Conservation (phyloP, 2,888 invertebrate species). For the Phlogophora meticulosa region DNA sequence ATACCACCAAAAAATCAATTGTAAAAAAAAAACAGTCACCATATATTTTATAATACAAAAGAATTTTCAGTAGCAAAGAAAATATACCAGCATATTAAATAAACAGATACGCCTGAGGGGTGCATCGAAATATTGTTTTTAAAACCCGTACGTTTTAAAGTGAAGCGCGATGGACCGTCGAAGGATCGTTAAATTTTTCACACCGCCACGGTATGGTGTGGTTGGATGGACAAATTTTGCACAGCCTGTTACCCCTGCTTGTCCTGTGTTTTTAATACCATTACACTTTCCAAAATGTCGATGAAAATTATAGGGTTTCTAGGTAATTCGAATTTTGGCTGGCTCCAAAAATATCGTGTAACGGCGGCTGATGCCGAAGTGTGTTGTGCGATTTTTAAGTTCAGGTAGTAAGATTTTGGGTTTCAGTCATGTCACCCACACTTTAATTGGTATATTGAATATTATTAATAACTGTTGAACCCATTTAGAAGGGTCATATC, state of each 20-base stretch:
- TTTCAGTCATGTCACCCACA: neutral
- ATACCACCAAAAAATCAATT: constrained; percentile 25
- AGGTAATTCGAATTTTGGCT: constrained; percentile 4
- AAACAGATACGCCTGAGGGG: constrained; percentile 34
- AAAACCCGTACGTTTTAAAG: constrained; percentile 36
- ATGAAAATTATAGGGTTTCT: neutral
- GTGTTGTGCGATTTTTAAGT: neutral
- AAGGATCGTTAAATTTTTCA: constrained; percentile 65
- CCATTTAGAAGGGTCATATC: too few species aligned
- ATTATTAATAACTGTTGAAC: too few species aligned
- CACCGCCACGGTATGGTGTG: constrained; percentile 37
- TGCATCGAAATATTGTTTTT: constrained; percentile 62
- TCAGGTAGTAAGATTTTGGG: neutral
- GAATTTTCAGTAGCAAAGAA: constrained; percentile 39
- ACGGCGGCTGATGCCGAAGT: neutral
- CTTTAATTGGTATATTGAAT: too few species aligned
- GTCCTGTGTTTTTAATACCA: constrained; percentile 15
- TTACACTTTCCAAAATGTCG: constrained; percentile 10
- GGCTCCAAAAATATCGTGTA: neutral
- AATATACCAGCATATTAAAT: constrained; percentile 29
- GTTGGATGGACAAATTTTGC: constrained; percentile 42
- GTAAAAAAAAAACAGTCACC: constrained; percentile 7
- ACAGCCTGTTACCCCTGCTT: constrained; percentile 35
- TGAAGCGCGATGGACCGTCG: constrained; percentile 57
- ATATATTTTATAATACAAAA: constrained; percentile 28